Conservation (phyloP, 2,113 vertebrate species). For the Myiozetetes cayanensis region DNA sequence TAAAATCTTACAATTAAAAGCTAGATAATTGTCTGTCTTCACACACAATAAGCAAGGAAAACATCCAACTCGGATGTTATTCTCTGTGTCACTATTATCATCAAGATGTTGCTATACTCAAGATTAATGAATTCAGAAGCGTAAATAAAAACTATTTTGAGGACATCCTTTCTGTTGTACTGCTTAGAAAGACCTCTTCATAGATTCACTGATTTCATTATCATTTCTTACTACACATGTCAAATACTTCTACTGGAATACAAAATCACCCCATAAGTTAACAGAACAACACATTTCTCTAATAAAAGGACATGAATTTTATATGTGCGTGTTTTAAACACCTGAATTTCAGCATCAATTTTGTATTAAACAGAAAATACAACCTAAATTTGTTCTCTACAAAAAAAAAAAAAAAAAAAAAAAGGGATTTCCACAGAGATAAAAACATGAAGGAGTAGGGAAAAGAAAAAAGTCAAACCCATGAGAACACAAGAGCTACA, state of each 20-base stretch:
- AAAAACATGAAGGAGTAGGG: background rate
- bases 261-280: background rate
- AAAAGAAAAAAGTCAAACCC: background rate
- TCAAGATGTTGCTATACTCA: background rate
- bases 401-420: background rate
- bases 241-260: background rate
- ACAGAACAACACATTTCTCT: background rate
- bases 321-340: background rate
- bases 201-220: background rate
- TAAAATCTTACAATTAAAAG: background rate
- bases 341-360: background rate
- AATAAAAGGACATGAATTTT: background rate
- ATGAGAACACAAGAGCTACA: background rate
- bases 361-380: background rate
- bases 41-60: background rate
- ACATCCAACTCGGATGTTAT: background rate
- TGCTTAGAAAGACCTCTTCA: background rate
- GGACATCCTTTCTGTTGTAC: background rate
- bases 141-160: background rate
- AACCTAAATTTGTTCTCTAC: background rate
- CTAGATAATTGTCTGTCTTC: background rate
- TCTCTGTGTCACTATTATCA: background rate
- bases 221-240: background rate
- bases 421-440: background rate
- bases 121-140: background rate